Base-by-base conservation (phyloP, 2,888 invertebrate species). In the Isoperla grammatica region DNA sequence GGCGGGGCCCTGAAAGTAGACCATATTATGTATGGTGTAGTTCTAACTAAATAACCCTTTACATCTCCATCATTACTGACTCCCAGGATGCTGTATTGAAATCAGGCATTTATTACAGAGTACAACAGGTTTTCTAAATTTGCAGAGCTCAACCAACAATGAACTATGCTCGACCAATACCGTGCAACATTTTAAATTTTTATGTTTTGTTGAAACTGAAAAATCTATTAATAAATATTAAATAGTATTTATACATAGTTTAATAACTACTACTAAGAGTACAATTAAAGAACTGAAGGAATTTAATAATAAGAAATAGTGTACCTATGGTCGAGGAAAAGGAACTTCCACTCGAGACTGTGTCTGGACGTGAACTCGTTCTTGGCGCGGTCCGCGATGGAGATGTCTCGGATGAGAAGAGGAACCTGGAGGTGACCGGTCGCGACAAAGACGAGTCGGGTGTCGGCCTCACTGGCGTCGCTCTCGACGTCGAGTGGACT, bases 291-390 rank as follows among this genome's bases (percentile, higher is more conserved):
- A n/a, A n/a, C n/a, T n/a, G n/a, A n/a, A n/a, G n/a, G n/a, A n/a
- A n/a, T n/a, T n/a, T n/a, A n/a, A n/a, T n/a, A n/a, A n/a, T n/a
- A n/a, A n/a, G n/a, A n/a, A n/a, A n/a, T n/a, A n/a, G n/a, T n/a
- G 61, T 66, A 78, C 78, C 78, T 83, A 71, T 95, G 93, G 71
- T 96, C 95, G 22, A 96, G 75, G 71, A 93, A 95, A 19, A 96
- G 76, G 72, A 95, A 96, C 73, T 96, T 95, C 95, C 95, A 96
- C 73, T 96, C 95, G 65, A 96, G 79, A 71, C 93, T 95, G 71
- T 95, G 94, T 20, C 94, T 80, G 0, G 95, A 95, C 0, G 90
- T 90, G 71, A 96, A 96, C 77, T 95, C 95, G 67, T 82, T 85
- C 68, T 88, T 85, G 2, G 79, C 81, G 0, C 84, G 81, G 71